These are phyloP conservation scores for Drosophila villosipedis DNA, from an alignment of 2,888 invertebrate species.

Conservation along the genomic window DNA sequence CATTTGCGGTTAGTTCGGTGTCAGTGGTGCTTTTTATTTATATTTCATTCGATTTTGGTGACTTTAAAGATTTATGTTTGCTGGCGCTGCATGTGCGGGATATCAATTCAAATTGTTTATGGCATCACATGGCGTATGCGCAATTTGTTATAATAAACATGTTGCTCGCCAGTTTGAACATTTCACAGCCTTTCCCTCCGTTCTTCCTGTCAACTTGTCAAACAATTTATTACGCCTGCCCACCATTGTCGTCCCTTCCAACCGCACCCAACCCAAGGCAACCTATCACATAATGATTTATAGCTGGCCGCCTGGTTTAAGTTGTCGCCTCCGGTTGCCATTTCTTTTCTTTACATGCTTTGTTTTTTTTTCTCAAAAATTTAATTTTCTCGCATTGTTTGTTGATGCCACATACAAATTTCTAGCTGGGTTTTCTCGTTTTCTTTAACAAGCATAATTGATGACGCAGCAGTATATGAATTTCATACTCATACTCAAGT, in stretches of 20 bases:
- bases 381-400: constrained; percentile 58
- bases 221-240: constrained; percentile 72
- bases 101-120: constrained; percentile 71
- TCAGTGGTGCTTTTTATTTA: constrained; percentile 10
- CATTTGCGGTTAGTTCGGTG: constrained; percentile 43
- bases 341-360: constrained; percentile 19
- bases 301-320: constrained; percentile 64
- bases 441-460: constrained; percentile 38
- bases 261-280: constrained; percentile 8
- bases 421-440: constrained; percentile 19
- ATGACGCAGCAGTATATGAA: constrained; percentile 41
- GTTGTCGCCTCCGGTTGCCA: constrained; percentile 51
- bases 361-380: constrained; percentile 34
- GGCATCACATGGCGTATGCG: constrained; percentile 76
- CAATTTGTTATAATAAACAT: constrained; percentile 80
- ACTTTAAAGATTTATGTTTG: constrained; percentile 64
- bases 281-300: constrained; percentile 67
- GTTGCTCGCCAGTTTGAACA: constrained; percentile 62
- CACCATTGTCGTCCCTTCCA: constrained; percentile 1
- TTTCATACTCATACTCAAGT: constrained; percentile 8
- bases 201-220: constrained; percentile 74
- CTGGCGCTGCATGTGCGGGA: constrained; percentile 22
- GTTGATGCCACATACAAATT: constrained; percentile 37
- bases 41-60: constrained; percentile 44
- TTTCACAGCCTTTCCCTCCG: constrained; percentile 22